Evolutionary conservation across 2,888 invertebrate genomes (phyloP), one percentile per base, ranked within the genome.

Genomic region (Platycheirus rosarum): DNA sequence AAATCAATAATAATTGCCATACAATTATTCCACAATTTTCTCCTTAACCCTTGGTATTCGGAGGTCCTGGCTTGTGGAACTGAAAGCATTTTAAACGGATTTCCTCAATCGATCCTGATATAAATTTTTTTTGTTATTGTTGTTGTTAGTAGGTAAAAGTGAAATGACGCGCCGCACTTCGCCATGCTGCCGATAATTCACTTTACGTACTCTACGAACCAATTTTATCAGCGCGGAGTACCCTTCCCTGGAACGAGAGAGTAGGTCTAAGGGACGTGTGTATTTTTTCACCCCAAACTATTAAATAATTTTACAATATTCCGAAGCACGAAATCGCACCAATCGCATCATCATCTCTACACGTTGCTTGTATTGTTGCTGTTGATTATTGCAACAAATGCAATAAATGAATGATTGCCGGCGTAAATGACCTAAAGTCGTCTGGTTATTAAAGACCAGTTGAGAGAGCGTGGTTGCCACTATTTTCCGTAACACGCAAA

Each of bases 21-120:
- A 55, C 76, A 71, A 82, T 76, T 60, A 80, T 71, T 60, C 60
- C 13, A 63, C 70, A 70, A 49, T 51, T 70, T 60, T 70, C 44
- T 60, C 74, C 44, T 69, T 55, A 53, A 51, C 51, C 44, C 35
- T n/a, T n/a, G n/a, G n/a, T 11, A 9, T 16, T 14, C 7, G 32
- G 40, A 32, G 42, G 37, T 42, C 55, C 44, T 13, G n/a, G n/a
- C n/a, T n/a, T n/a, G n/a, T n/a, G 40, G n/a, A n/a, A 75, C 76
- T 48, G 37, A 76, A 68, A 76, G 76, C 14, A 66, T 71, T 82
- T 55, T 77, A 76, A 82, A 77, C 77, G 82, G 82, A 77, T 82
- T 82, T 82, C 77, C 82, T 77, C 82, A 82, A 82, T 82, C 82
- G 82, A 82, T 82, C 73, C 11, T 68, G 77, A 77, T 82, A 73